These are phyloP conservation scores for Penaeus vannamei DNA, from an alignment of 1,140 invertebrate genomes.

Conservation along the genomic window DNA sequence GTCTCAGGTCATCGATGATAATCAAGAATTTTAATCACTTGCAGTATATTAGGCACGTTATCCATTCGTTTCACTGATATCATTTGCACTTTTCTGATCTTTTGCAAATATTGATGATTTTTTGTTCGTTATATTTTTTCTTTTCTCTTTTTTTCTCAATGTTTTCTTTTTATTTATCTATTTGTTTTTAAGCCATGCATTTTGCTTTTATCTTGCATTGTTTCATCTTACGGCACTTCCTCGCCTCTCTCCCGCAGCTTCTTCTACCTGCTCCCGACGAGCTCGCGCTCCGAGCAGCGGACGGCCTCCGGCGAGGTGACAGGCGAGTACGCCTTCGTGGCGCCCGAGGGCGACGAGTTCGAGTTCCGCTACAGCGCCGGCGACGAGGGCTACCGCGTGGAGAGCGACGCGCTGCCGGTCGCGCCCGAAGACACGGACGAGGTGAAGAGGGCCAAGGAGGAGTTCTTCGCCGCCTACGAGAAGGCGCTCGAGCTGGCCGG, in stretches of 20 bases:
- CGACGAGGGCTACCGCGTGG: constrained; percentile 69
- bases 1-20: no score
- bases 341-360: constrained; percentile 70
- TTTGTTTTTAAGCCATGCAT: background rate
- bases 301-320: constrained; percentile 70
- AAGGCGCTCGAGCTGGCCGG: constrained; percentile 60
- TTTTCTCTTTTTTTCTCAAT: no score
- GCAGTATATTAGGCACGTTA: no score
- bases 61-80: no score
- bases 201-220: background rate
- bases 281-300: constrained; percentile 39
- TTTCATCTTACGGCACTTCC: background rate
- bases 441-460: constrained; percentile 62
- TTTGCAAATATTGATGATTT: no score
- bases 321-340: constrained; percentile 72
- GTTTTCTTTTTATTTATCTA: no score
- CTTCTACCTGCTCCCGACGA: constrained; percentile 52
- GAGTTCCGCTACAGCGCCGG: constrained; percentile 71
- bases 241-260: constrained; percentile 14
- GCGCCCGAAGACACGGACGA: constrained; percentile 65
- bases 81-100: no score
- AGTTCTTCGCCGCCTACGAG: constrained; percentile 65
- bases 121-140: no score
- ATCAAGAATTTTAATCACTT: no score
- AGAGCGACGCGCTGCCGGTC: constrained; percentile 65